phyloP scores from a whole-genome alignment of 2,888 invertebrate species.

The Melolontha melolontha region DNA sequence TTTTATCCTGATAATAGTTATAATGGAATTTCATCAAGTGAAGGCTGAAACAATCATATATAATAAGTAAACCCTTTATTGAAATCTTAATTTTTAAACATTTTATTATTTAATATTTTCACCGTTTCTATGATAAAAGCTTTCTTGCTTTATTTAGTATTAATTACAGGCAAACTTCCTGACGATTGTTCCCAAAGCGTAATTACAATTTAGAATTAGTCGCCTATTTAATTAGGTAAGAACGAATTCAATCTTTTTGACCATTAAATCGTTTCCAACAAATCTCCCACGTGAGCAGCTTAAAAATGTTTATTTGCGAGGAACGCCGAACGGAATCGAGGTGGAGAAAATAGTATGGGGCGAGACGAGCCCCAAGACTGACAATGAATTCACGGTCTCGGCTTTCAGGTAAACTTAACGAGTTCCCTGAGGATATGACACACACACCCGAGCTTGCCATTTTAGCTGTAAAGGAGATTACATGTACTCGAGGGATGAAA shows the following conservation, averaged over 20 bases:
- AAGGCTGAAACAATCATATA: too few species aligned
- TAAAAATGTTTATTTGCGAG: constrained; percentile 42
- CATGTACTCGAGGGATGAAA: constrained; percentile 41
- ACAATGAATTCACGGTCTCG: constrained; percentile 45
- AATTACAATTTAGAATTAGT: constrained; percentile 27
- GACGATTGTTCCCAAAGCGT: background rate
- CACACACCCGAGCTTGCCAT: constrained; percentile 43
- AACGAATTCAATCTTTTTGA: constrained; percentile 8
- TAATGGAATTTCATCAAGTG: too few species aligned
- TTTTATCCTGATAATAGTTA: too few species aligned
- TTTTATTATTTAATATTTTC: too few species aligned
- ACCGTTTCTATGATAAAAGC: too few species aligned
- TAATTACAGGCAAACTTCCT: too few species aligned
- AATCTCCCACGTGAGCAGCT: constrained; percentile 34
- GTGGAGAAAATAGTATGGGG: background rate
- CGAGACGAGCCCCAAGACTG: constrained; percentile 29
- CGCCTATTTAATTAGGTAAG: constrained; percentile 22
- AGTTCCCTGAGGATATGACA: constrained; percentile 44
- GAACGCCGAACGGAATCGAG: constrained; percentile 5
- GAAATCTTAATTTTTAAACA: too few species aligned
- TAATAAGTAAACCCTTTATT: too few species aligned
- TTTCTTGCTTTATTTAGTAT: too few species aligned
- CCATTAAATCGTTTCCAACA: constrained; percentile 9
- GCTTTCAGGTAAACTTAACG: constrained; percentile 45
- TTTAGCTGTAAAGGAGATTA: constrained; percentile 45